Conservation (phyloP, 2,888 invertebrate genomes). For the Drosophila buzzatii region DNA sequence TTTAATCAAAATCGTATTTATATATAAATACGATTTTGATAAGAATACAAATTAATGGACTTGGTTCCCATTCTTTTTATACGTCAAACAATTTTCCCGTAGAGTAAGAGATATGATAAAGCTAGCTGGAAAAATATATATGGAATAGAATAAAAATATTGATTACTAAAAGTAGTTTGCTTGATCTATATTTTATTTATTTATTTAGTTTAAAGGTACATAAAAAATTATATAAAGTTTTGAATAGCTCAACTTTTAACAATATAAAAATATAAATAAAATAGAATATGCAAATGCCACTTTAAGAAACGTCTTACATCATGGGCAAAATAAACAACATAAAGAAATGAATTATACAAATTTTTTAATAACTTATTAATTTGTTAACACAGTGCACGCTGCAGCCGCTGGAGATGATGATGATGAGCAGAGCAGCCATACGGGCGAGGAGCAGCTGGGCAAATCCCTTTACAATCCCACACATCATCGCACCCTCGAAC, state of each 20-base stretch:
- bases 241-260: neutral
- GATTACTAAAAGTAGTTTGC: neutral
- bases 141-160: neutral
- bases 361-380: conserved; percentile 6
- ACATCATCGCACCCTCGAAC: conserved; percentile 89
- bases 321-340: neutral
- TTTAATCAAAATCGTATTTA: no score
- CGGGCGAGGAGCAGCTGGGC: conserved; percentile 63
- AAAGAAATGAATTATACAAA: no score
- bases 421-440: conserved; percentile 53
- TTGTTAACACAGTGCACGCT: conserved; percentile 64
- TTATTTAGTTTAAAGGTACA: neutral
- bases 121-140: neutral
- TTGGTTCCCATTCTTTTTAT: neutral
- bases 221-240: neutral
- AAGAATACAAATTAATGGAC: neutral
- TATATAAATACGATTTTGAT: conserved; percentile 1
- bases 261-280: neutral
- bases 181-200: neutral
- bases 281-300: neutral
- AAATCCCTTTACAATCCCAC: conserved; percentile 87
- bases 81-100: neutral
- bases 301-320: conserved; percentile 14
- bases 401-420: conserved; percentile 64
- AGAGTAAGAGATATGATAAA: neutral